Conservation (phyloP, 2,797 vertebrate species). For the Atherinosoma microstoma region DNA sequence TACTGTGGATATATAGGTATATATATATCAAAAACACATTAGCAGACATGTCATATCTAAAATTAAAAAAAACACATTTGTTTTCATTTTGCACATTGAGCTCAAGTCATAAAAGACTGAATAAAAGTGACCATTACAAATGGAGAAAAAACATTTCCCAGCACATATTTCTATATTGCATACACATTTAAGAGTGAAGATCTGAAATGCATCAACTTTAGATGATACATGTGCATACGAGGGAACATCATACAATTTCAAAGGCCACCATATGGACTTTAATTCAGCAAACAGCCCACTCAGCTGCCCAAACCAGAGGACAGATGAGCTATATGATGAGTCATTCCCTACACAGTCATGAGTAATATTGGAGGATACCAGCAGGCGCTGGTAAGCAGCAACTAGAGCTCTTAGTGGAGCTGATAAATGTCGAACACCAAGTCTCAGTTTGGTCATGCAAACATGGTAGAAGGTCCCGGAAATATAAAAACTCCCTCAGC, state of each 20-base stretch:
- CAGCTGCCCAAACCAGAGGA: slow-evolving; percentile 42
- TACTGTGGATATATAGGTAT: slow-evolving; percentile 65
- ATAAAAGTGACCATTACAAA: slow-evolving; percentile 77
- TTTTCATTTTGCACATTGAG: slow-evolving; percentile 74
- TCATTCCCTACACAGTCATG: slow-evolving; percentile 43
- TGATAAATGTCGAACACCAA: slow-evolving; percentile 44
- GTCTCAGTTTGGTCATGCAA: slow-evolving; percentile 75
- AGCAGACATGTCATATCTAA: slow-evolving; percentile 77
- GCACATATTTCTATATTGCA: slow-evolving; percentile 78
- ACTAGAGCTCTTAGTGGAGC: slow-evolving; percentile 51
- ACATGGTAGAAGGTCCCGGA: slow-evolving; percentile 45
- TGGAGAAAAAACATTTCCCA: slow-evolving; percentile 69
- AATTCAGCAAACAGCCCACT: slow-evolving; percentile 49
- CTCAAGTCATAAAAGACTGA: slow-evolving; percentile 69
- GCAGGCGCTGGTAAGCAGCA: slow-evolving; percentile 69
- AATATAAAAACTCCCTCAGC: slow-evolving; percentile 42
- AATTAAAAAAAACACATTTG: slow-evolving; percentile 53
- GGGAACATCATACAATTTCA: slow-evolving; percentile 46
- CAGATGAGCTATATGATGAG: slow-evolving; percentile 42
- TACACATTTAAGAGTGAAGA: slow-evolving; percentile 78
- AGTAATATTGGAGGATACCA: slow-evolving; percentile 54
- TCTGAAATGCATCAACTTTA: slow-evolving; percentile 51
- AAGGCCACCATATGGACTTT: slow-evolving; percentile 72
- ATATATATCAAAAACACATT: slow-evolving; percentile 77
- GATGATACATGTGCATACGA: slow-evolving; percentile 44